These are phyloP conservation scores for Anagyrus pseudococci DNA, from an alignment of 2,888 invertebrate genomes.

Conservation along the genomic window DNA sequence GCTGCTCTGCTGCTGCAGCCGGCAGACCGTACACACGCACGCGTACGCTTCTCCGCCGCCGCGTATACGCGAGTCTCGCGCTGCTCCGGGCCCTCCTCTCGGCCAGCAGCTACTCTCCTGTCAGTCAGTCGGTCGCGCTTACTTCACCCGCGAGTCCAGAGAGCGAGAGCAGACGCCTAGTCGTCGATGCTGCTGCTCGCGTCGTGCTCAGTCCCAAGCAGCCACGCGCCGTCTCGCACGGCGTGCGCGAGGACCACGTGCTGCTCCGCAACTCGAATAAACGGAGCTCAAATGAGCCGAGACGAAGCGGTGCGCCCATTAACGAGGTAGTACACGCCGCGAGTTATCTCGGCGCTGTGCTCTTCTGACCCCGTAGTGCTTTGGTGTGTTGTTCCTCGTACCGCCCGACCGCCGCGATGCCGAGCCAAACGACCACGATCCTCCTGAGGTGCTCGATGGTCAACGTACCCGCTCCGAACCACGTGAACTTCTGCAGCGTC, in stretches of 20 bases:
- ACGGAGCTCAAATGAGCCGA: not conserved
- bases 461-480: conserved; percentile 58
- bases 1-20: conserved; percentile 21
- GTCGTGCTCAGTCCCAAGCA: too few species aligned
- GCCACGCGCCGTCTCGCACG: not conserved
- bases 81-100: conserved; percentile 49
- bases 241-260: not conserved
- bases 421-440: conserved; percentile 60
- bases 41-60: too few species aligned
- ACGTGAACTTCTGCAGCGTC: conserved; percentile 58
- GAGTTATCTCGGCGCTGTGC: not conserved
- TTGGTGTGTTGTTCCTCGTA: not conserved
- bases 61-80: conserved; percentile 32
- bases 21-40: conserved; percentile 34
- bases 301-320: too few species aligned
- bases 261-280: not conserved
- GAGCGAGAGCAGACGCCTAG: not conserved
- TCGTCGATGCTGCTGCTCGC: not conserved
- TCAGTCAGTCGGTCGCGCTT: conserved; percentile 48
- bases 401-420: conserved; percentile 48
- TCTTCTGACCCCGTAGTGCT: not conserved
- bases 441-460: conserved; percentile 60
- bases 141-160: too few species aligned
- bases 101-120: conserved; percentile 45
- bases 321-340: too few species aligned